Percentiles rank a stretch among this genome's conserved stretches.
These are phyloP conservation scores for Watsonalla binaria DNA, from an alignment of 2,888 invertebrate species.

Conservation along the genomic window DNA sequence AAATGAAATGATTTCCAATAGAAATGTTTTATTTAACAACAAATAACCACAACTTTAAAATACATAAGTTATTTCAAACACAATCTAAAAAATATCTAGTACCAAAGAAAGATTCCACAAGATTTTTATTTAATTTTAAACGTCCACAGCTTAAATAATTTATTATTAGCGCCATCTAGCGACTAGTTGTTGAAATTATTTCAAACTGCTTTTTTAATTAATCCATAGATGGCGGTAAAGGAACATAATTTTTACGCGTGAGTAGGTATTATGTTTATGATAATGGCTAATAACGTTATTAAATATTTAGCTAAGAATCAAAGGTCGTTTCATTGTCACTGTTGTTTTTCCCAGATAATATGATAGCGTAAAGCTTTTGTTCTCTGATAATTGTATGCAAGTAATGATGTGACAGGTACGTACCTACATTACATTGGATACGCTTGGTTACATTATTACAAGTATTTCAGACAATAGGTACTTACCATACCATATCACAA, in stretches of 20 bases:
- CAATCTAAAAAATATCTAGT: neutral
- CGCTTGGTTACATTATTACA: no score
- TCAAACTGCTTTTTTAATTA: no score
- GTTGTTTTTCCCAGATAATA: no score
- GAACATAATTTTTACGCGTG: neutral
- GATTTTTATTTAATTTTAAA: neutral
- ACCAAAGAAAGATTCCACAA: no score
- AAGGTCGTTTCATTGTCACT: no score
- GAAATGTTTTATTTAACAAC: conserved; percentile 38
- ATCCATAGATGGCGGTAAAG: neutral
- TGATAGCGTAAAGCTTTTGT: no score
- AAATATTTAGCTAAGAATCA: conserved; percentile 7
- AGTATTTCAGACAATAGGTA: no score
- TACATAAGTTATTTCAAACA: conserved; percentile 3
- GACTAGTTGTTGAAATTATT: neutral
- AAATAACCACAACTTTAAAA: conserved; percentile 17
- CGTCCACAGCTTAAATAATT: neutral
- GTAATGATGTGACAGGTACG: no score
- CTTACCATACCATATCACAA: no score
- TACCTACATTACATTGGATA: no score
- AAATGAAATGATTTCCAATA: conserved; percentile 60
- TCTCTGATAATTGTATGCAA: no score
- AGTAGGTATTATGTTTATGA: no score
- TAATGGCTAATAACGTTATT: conserved; percentile 15
- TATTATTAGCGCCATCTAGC: neutral